These are phyloP conservation scores for Dioctria rufipes DNA, from an alignment of 2,888 invertebrate genomes.

Conservation along the genomic window DNA sequence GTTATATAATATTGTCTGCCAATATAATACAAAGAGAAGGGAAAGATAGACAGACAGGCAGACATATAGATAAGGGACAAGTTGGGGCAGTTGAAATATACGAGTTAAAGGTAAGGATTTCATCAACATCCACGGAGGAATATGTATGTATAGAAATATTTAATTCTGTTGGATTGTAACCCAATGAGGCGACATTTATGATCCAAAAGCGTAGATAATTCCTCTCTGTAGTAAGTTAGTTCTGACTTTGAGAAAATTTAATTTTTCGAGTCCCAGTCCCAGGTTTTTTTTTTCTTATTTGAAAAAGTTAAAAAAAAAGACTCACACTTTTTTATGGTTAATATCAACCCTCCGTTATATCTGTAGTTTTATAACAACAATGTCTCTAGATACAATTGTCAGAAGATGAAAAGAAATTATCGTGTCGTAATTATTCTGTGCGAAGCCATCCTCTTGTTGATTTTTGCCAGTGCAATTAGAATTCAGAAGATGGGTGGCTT, in stretches of 20 bases:
- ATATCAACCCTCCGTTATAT: slow-evolving; percentile 14
- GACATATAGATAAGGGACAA: not conserved
- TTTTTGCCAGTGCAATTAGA: slow-evolving; percentile 32
- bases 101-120: too few species aligned
- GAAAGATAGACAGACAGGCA: slow-evolving; percentile 28
- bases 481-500: slow-evolving; percentile 3
- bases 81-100: not conserved
- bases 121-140: not conserved
- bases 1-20: slow-evolving; percentile 19
- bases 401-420: slow-evolving; percentile 7
- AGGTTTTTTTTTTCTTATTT: too few species aligned
- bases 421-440: slow-evolving; percentile 30
- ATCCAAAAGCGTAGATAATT: not conserved
- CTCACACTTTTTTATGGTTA: not conserved
- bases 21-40: too few species aligned
- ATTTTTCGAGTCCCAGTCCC: not conserved
- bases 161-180: not conserved
- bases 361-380: not conserved
- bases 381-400: not conserved
- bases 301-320: not conserved
- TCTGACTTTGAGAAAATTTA: slow-evolving; percentile 36
- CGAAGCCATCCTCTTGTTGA: slow-evolving; percentile 6
- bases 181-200: slow-evolving; percentile 16
- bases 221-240: slow-evolving; percentile 23
- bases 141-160: not conserved